Percentiles rank a stretch among this genome's conserved stretches.
Conservation (phyloP, 2,113 vertebrate species). For the Heterotis niloticus region DNA sequence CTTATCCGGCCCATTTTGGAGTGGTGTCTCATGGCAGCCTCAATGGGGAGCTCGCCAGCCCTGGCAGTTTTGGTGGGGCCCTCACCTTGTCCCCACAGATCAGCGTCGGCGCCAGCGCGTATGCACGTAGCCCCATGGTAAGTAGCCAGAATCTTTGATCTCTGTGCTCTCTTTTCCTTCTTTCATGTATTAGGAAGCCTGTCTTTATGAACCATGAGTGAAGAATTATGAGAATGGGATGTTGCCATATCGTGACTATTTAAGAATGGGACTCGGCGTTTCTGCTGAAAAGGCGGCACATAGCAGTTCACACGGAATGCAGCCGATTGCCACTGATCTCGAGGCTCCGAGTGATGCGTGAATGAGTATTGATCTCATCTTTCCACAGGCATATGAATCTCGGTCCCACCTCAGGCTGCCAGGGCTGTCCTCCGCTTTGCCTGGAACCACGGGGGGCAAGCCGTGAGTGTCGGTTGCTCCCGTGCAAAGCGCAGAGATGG, state of each 20-base stretch:
- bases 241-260: background rate
- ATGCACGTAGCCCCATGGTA: slow-evolving; percentile 77
- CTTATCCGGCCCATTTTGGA: slow-evolving; percentile 75
- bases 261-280: background rate
- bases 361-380: background rate
- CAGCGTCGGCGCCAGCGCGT: slow-evolving; percentile 70
- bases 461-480: slow-evolving; percentile 67
- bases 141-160: slow-evolving; percentile 30
- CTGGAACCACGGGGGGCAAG: slow-evolving; percentile 73
- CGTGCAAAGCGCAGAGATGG: background rate
- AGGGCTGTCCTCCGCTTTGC: slow-evolving; percentile 69
- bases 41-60: slow-evolving; percentile 73
- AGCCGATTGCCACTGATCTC: background rate
- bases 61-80: slow-evolving; percentile 71
- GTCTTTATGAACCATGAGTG: background rate
- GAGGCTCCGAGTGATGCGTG: background rate
- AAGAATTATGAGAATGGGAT: background rate
- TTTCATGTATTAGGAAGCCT: background rate
- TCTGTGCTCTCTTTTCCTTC: background rate
- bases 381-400: slow-evolving; percentile 72
- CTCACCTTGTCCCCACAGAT: slow-evolving; percentile 81
- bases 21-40: slow-evolving; percentile 74
- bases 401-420: slow-evolving; percentile 78
- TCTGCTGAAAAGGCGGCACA: background rate
- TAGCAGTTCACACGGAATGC: background rate